phyloP scores from a whole-genome alignment of 2,113 vertebrate genomes.

The Strigops habroptila region DNA sequence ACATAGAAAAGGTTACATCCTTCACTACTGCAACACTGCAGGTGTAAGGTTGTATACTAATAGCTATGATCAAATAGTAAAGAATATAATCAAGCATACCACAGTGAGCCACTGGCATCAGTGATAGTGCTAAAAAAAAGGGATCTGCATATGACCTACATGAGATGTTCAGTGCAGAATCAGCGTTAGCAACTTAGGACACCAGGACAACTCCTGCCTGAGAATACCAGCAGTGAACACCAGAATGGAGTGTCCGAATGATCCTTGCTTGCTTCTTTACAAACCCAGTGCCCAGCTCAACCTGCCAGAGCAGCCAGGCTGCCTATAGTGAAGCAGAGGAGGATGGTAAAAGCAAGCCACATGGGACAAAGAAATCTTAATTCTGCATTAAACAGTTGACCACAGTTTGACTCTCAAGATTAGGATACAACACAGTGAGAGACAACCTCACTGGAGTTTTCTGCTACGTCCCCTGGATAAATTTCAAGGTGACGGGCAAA shows the following conservation, averaged over 20 bases:
- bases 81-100: not conserved
- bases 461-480: not conserved
- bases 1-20: not conserved
- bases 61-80: not conserved
- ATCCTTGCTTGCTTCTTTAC: not conserved
- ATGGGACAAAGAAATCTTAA: not conserved
- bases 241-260: not conserved
- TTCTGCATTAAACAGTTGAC: not conserved
- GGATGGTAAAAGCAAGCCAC: not conserved
- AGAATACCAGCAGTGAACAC: not conserved
- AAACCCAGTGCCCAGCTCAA: not conserved
- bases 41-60: not conserved
- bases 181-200: not conserved
- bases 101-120: not conserved
- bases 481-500: not conserved
- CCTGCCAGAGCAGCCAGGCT: not conserved
- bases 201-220: accelerated
- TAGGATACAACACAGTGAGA: not conserved
- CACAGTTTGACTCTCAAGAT: not conserved
- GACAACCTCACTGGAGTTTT: not conserved
- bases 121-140: not conserved
- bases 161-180: not conserved
- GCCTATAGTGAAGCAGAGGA: not conserved
- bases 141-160: not conserved
- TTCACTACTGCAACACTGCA: not conserved